Evolutionary conservation across 2,888 invertebrate species (phyloP), one percentile per base, ranked within the genome.

Genomic region (Sinotaia quadrata): DNA sequence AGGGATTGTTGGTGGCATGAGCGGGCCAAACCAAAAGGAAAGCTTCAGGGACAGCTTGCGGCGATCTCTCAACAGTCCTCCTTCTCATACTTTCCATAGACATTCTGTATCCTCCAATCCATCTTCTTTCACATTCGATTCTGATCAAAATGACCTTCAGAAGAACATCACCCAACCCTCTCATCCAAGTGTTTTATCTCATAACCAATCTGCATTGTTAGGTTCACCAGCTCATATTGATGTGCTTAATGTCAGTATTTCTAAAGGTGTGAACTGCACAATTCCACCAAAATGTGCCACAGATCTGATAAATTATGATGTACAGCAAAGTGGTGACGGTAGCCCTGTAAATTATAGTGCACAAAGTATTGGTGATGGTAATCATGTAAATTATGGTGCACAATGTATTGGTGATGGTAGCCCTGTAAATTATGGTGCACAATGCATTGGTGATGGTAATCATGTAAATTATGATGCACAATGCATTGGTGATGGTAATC

Each of bases 1-100:
- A 2, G 93, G 93, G 84, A 91, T 93, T 66, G 92, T 92, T 78
- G 74, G 74, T 4, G 67, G 77, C 31, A 78, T 18, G 10, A 31
- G 44, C 2, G 60, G 61, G 2, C 44, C 36, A 27, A 18, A 29
- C 3, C 65, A 56, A n/a, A 76, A 74, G 57, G 75, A 78, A 12
- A 74, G 75, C 37, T 56, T 71, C 49, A 67, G 74, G 33, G 71
- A 75, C 49, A 71, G 76, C 4, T 57, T 76, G 49, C 73, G 78
- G 27, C 71, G 75, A 29, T 74, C 75, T 2, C 44, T 70, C 63
- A 36, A 68, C 65, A 73, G 66, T 24, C 65, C 69, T 27, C 56
- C 58, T 12, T 44, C 65, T 0, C 54, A 37, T 18, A 65, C 10
- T 18, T 29, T 24, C 27, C n/a, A 33, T 7, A 54, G 44, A 29